Evolutionary conservation across 2,797 vertebrate genomes (phyloP).

Genomic region (Odontamblyopus lacepedii): DNA sequence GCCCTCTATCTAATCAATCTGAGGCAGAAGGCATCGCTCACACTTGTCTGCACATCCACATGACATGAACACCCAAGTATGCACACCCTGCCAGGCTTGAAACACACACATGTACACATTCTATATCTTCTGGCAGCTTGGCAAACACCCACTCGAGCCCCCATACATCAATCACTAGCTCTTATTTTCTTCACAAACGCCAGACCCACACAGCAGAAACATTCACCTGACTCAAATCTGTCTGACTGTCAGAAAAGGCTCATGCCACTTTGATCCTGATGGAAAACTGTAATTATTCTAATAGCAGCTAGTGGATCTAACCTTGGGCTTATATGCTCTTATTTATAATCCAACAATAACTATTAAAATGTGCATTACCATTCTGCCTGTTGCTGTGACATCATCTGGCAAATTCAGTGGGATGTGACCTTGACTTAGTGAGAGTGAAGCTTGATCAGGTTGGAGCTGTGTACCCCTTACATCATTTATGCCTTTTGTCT

Average conservation of each 20-base stretch:
- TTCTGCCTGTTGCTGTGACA: constrained; percentile 42
- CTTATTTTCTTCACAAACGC: constrained; percentile 34
- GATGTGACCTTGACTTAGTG: constrained; percentile 52
- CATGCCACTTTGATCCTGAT: constrained; percentile 46
- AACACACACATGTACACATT: constrained; percentile 27
- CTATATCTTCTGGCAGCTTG: constrained; percentile 58
- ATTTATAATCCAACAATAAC: constrained; percentile 45
- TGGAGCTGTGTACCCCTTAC: constrained; percentile 17
- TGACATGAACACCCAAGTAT: constrained; percentile 21
- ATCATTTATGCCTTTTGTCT: constrained; percentile 48
- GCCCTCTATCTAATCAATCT: constrained; percentile 63
- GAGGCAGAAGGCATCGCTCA: constrained; percentile 47
- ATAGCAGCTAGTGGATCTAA: constrained; percentile 40
- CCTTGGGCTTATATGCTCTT: constrained; percentile 32
- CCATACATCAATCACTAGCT: constrained; percentile 56
- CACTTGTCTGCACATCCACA: constrained; percentile 16
- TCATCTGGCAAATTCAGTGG: constrained; percentile 42
- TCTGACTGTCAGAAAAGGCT: constrained; percentile 41
- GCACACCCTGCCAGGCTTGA: constrained; percentile 24
- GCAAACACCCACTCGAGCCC: constrained; percentile 50
- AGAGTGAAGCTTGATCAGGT: constrained; percentile 34
- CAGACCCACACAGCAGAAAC: constrained; percentile 33
- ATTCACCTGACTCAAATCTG: constrained; percentile 25
- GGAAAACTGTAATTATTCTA: constrained; percentile 53
- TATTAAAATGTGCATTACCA: constrained; percentile 21